Evolutionary conservation across 2,797 vertebrate genomes (phyloP), one percentile per base, ranked within the genome.

Genomic region (Smutsia temminckii): DNA sequence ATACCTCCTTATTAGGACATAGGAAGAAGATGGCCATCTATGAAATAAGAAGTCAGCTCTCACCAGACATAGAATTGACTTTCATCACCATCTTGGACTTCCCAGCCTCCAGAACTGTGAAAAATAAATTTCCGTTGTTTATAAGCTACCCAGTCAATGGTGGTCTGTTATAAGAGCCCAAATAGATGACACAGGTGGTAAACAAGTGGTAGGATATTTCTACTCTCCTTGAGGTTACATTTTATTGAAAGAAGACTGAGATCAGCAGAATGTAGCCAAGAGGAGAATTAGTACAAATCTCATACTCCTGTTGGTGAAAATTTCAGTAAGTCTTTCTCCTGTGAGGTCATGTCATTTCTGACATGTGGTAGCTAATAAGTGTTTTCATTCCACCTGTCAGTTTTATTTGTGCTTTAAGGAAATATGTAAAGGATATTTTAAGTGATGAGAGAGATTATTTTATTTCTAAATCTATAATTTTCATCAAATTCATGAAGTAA

Each of bases 391-490:
- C 16, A 64, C 64, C 93, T 5, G 0, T 42, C 51, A 69, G 8
- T 92, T 59, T 83, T 13, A 17, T 18, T 14, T 51, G 53, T 77
- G 42, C 66, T n/a, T 89, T 85, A 72, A 11, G 90, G 25, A 96
- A 92, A 77, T 77, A 80, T 11, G 46, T 46, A 72, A 61, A 53
- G 66, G 53, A 75, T 37, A 85, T 92, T 94, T 92, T 84, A 78
- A 93, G 61, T 53, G 59, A 85, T 61, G 21, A 75, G 68, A 89
- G 12, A 42, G 25, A 25, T 86, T 69, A 64, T 71, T 89, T 95
- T 89, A 86, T 90, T 92, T 90, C 57, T 59, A 79, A 74, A 83
- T 92, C 51, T 94, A 37, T 91, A 69, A 89, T 95, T 89, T 86
- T 88, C 74, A 89, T 85, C 40, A 93, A 71, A 71, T 63, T 68